Evolutionary conservation across 64 coral and sea anemone species (phyloP), one percentile per base, ranked within the genome.

Genomic region (Trachythela sp.): DNA sequence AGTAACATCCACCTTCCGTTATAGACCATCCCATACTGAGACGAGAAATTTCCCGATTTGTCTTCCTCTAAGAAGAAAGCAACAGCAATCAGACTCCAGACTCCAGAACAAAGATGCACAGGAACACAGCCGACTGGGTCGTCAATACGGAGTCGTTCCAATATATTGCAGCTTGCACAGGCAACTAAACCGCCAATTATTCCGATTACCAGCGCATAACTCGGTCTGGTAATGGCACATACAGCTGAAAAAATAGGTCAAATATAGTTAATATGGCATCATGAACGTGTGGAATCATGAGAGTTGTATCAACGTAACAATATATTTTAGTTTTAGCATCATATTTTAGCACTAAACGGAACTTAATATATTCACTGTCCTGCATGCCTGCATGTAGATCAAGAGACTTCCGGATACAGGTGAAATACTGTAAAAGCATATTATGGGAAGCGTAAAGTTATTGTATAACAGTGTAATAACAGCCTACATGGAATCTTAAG

Each of bases 121-220:
- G 92, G 90, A 9, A 97, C 93, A 39, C 95, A 97, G 0, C 95
- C 91, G 0, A 97, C 95, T 54, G 95, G 95, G 43, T 97, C 95
- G 64, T 97, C 93, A 14, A 97, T 91, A 37, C 51, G 70, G 26
- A 97, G 72, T n/a, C 91, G 91, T 13, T 85, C 59, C 0, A 97
- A 52, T 56, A 97, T 76, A 40, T 87, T 87, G 40, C 85, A 90
- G 3, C 60, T 83, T 5, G 77, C 84, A 84, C 95, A 97, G 33
- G 95, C 92, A 0, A 92, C 39, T 2, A 83, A 7, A 33, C 90
- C 95, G 5, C 95, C 95, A 18, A 97, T 83, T 26, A 92, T 83
- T 33, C 95, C 95, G 48, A 97, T 94, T 4, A 97, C 6, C 24
- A 97, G 30, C 2, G 84, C 90, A 77, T 94, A 93, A 90, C 95